Evolutionary conservation across 2,888 invertebrate genomes (phyloP).

Genomic region (Pherbina coryleti): DNA sequence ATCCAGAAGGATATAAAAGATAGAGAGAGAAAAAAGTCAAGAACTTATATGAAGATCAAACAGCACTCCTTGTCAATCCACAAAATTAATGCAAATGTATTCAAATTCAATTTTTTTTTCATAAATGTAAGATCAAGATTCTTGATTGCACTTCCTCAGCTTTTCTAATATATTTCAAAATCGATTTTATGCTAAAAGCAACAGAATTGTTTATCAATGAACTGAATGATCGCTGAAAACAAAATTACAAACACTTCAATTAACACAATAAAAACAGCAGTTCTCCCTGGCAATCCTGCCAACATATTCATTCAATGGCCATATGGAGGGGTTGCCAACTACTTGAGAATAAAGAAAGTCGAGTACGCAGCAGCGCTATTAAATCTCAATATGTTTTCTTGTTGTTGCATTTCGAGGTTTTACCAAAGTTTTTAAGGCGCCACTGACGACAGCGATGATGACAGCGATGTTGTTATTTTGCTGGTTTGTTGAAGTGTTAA

Average conservation of each 20-base stretch:
- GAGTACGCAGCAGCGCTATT: slow-evolving; percentile 15
- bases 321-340: background rate
- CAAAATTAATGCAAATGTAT: no score
- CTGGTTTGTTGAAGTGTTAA: slow-evolving; percentile 4
- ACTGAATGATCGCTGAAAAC: no score
- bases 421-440: background rate
- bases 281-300: background rate
- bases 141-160: no score
- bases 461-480: background rate
- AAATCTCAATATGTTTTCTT: background rate
- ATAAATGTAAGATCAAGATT: no score
- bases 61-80: no score
- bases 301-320: background rate
- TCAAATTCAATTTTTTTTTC: no score
- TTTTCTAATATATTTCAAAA: no score
- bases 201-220: background rate
- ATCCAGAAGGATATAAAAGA: no score
- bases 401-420: slow-evolving; percentile 1
- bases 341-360: background rate
- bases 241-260: slow-evolving; percentile 8
- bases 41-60: no score
- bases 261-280: background rate
- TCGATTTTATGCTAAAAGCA: no score
- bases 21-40: no score
- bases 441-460: background rate